Conservation (phyloP, 2,113 vertebrate species). For the Peromyscus maniculatus region DNA sequence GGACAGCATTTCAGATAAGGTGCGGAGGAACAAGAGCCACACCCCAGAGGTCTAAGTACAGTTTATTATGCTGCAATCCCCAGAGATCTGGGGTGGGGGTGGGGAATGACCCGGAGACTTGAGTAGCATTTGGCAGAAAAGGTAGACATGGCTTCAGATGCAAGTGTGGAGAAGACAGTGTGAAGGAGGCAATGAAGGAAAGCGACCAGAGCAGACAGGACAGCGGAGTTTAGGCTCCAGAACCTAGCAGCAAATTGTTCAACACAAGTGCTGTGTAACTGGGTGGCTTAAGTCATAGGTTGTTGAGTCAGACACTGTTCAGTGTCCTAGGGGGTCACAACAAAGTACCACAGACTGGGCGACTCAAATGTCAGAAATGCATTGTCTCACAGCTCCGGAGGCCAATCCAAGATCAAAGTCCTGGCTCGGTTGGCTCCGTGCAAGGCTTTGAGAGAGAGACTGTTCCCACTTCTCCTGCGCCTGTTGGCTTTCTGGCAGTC, state of each 20-base stretch:
- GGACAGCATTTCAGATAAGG: background rate
- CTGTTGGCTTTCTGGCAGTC: background rate
- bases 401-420: slow-evolving; percentile 14
- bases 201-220: background rate
- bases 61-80: background rate
- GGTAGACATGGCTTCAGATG: background rate
- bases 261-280: background rate
- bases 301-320: background rate
- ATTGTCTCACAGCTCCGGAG: slow-evolving; percentile 1
- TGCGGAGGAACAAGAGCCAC: background rate
- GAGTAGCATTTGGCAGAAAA: slow-evolving; percentile 26
- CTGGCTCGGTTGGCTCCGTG: background rate
- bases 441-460: background rate
- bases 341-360: background rate
- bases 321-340: background rate
- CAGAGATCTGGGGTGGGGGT: background rate
- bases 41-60: background rate
- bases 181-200: background rate
- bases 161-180: background rate
- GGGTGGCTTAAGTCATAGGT: background rate
- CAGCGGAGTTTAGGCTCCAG: background rate
- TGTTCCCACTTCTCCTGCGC: fast-evolving
- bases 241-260: background rate
- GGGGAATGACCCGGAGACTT: background rate
- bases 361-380: background rate